A percentile compares a stretch with the other conserved stretches of the same genome.
Evolutionary conservation across 2,797 vertebrate genomes (phyloP).

Genomic region (Helicolenus hilgendorfi): DNA sequence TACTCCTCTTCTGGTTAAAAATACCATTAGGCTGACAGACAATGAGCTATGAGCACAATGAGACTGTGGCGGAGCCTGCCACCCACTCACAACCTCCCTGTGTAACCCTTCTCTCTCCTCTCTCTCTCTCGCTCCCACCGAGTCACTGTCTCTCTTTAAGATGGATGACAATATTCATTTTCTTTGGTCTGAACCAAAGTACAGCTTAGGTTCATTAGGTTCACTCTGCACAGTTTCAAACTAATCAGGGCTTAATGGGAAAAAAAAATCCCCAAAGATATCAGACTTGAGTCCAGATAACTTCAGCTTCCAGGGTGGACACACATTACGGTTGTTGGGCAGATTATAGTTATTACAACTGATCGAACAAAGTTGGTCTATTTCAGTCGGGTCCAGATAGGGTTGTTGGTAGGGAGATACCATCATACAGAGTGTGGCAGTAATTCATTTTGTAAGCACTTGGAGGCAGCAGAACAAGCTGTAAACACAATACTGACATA

Average conservation of each 20-base stretch:
- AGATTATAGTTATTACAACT: neutral
- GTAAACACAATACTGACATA: neutral
- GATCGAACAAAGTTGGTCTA: neutral
- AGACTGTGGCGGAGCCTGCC: slow-evolving; percentile 57
- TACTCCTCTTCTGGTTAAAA: slow-evolving; percentile 66
- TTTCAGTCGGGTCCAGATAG: neutral
- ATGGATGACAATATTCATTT: slow-evolving; percentile 35
- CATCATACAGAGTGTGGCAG: neutral
- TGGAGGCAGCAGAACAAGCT: neutral
- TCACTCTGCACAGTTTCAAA: neutral
- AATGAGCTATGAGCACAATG: slow-evolving; percentile 73
- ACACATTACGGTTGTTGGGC: neutral
- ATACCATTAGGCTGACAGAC: slow-evolving; percentile 74
- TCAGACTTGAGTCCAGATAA: neutral
- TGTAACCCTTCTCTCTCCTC: neutral
- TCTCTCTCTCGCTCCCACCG: slow-evolving; percentile 34
- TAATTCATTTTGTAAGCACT: neutral
- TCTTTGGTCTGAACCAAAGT: neutral
- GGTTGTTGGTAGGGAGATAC: neutral
- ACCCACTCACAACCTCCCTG: slow-evolving; percentile 60
- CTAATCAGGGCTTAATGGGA: neutral
- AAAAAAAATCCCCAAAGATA: neutral
- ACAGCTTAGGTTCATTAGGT: slow-evolving; percentile 13
- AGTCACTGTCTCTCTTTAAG: slow-evolving; percentile 13
- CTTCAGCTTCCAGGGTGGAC: neutral